Evolutionary conservation across 2,113 vertebrate genomes (phyloP).

Genomic region (Nicator chloris): DNA sequence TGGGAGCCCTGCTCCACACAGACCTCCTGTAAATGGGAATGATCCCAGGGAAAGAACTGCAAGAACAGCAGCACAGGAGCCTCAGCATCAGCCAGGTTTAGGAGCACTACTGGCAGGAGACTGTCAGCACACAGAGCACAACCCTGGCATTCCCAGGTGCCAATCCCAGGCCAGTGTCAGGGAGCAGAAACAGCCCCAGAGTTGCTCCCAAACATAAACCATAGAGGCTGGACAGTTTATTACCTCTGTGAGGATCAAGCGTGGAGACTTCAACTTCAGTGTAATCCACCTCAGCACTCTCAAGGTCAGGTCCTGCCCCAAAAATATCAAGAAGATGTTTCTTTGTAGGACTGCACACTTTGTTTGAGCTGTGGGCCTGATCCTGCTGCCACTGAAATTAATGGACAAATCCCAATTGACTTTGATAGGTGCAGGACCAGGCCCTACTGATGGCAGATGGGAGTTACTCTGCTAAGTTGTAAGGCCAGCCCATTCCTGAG

Average conservation of each 20-base stretch:
- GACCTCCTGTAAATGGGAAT: neutral
- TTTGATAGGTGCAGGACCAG: neutral
- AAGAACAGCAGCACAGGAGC: neutral
- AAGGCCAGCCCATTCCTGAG: neutral
- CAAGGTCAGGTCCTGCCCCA: slow-evolving; percentile 69
- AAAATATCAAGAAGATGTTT: slow-evolving; percentile 67
- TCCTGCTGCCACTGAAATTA: slow-evolving; percentile 2
- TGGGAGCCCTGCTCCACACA: neutral
- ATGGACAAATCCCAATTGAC: neutral
- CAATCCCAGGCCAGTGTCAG: neutral
- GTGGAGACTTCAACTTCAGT: slow-evolving; percentile 74
- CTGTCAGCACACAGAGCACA: neutral
- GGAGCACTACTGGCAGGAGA: neutral
- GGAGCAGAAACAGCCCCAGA: neutral
- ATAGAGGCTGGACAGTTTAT: neutral
- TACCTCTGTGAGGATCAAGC: slow-evolving; percentile 71
- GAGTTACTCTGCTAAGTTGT: neutral
- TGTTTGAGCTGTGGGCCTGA: neutral
- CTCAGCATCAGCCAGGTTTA: neutral
- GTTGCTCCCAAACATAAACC: neutral
- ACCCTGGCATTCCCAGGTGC: neutral
- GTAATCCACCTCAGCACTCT: slow-evolving; percentile 74
- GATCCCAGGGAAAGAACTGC: neutral
- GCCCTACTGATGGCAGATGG: neutral
- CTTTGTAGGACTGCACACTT: slow-evolving; percentile 9